These are phyloP conservation scores for Smutsia temminckii DNA, from an alignment of 2,797 vertebrate genomes.

Conservation along the genomic window DNA sequence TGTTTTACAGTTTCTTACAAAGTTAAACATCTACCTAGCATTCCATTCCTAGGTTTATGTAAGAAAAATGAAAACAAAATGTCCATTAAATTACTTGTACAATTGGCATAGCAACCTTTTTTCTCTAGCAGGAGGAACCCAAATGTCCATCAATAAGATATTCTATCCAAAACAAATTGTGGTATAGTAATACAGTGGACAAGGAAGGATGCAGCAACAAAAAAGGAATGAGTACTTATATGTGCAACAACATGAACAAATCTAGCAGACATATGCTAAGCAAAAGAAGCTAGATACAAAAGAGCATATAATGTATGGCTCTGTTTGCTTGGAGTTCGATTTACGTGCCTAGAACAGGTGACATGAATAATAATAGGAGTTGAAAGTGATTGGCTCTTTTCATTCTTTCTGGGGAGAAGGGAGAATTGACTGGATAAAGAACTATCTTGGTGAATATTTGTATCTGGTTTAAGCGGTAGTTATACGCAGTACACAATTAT, in stretches of 20 bases:
- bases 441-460: neutral
- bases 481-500: neutral
- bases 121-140: neutral
- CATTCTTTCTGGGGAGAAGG: neutral
- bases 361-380: neutral
- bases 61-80: slow-evolving; percentile 30
- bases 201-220: neutral
- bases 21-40: neutral
- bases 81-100: neutral
- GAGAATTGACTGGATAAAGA: neutral
- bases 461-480: slow-evolving; percentile 15
- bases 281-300: neutral
- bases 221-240: neutral
- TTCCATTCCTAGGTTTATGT: neutral
- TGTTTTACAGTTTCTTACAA: neutral
- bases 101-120: neutral
- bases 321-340: neutral
- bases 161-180: neutral
- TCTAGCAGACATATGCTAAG: neutral
- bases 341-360: neutral
- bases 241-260: neutral
- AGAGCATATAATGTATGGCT: neutral
- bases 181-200: neutral
- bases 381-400: neutral
- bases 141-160: neutral